Conservation (phyloP, 2,888 invertebrate species). For the Drosophila stalkeri region DNA sequence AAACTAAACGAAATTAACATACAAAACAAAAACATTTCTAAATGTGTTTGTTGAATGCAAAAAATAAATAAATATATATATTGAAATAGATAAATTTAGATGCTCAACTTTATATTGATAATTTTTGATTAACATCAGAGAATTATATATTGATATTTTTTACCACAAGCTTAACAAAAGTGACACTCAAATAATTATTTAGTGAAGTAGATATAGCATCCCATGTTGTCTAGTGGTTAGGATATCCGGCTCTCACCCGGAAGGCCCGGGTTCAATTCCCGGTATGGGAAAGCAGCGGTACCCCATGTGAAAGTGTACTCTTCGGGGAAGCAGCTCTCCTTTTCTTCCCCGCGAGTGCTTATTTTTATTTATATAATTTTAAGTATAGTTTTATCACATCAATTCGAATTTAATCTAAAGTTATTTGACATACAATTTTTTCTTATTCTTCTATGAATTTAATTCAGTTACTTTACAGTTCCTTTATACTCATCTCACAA, state of each 20-base stretch:
- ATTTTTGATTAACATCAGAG: too few relatives aligned
- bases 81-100: background rate
- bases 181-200: background rate
- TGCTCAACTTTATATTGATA: too few relatives aligned
- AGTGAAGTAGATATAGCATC: conserved; percentile 18
- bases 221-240: conserved; percentile 85
- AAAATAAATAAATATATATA: background rate
- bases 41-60: conserved; percentile 27
- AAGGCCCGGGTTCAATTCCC: conserved; percentile 94
- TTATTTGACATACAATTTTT: background rate
- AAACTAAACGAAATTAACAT: conserved; percentile 30
- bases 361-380: too few relatives aligned
- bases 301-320: too few relatives aligned
- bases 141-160: too few relatives aligned
- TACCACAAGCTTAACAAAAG: background rate
- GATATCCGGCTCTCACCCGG: conserved; percentile 85
- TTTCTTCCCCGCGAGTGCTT: too few relatives aligned
- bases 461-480: background rate
- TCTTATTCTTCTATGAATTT: background rate
- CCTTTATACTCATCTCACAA: background rate
- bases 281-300: conserved; percentile 90
- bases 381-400: too few relatives aligned
- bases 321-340: too few relatives aligned
- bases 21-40: conserved; percentile 43
- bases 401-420: too few relatives aligned